Percentiles rank a stretch among this genome's conserved stretches.
phyloP scores from a whole-genome alignment of 2,113 vertebrate species.

The Nannospalax galili region DNA sequence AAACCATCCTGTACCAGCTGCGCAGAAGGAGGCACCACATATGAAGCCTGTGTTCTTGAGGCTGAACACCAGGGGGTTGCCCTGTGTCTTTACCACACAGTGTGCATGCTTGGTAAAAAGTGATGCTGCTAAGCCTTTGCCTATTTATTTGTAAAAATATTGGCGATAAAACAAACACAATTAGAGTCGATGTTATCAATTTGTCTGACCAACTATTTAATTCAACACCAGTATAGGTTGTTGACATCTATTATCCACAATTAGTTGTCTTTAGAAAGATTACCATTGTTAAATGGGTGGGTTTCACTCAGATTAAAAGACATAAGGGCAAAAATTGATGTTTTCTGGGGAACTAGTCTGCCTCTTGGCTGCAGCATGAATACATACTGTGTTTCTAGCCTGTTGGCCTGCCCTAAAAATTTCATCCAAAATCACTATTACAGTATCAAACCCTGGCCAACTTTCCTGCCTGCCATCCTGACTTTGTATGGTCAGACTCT shows the following conservation, averaged over 20 bases:
- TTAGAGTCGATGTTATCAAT: not conserved
- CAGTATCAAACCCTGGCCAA: not conserved
- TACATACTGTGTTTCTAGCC: not conserved
- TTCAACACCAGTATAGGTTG: not conserved
- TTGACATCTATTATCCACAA: not conserved
- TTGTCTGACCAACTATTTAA: not conserved
- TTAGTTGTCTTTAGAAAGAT: not conserved
- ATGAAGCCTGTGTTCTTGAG: not conserved
- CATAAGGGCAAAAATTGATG: not conserved
- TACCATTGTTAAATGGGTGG: not conserved
- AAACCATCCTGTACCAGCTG: not conserved
- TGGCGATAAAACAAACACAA: no score
- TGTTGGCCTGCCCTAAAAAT: not conserved
- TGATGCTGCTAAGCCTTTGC: not conserved
- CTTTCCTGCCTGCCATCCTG: not conserved
- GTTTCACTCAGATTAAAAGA: not conserved
- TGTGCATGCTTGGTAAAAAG: not conserved
- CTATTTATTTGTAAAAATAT: not conserved
- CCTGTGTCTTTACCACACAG: not conserved
- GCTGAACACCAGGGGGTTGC: not conserved
- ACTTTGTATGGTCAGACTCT: not conserved
- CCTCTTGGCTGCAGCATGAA: not conserved
- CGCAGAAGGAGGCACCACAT: accelerated
- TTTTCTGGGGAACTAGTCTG: not conserved
- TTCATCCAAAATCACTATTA: not conserved